A percentile compares a stretch with the other conserved stretches of the same genome.
Conservation (phyloP, 2,888 invertebrate genomes). For the Pseudanteris insignis region DNA sequence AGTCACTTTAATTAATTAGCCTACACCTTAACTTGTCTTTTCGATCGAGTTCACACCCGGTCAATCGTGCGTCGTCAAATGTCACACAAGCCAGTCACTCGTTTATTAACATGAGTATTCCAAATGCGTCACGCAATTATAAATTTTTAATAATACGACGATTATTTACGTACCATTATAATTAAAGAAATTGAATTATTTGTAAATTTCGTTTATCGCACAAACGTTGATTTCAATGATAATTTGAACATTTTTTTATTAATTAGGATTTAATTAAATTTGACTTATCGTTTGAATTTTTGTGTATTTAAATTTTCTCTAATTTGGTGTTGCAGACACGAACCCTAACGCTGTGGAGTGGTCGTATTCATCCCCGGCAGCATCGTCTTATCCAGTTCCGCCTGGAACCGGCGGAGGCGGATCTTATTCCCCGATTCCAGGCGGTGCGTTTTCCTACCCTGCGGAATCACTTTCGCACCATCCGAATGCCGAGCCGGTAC, state of each 20-base stretch:
- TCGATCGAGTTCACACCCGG: conserved; percentile 20
- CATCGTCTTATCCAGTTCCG: conserved; percentile 61
- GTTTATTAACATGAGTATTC: conserved; percentile 14
- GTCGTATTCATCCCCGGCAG: conserved; percentile 57
- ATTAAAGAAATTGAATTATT: too few relatives aligned
- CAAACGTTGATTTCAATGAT: neutral
- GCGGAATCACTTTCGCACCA: conserved; percentile 64
- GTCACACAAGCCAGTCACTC: conserved; percentile 32
- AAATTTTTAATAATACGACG: conserved; percentile 19
- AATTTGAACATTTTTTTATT: too few relatives aligned
- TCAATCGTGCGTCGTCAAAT: conserved; percentile 28
- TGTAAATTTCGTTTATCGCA: conserved; percentile 6
- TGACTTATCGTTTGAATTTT: too few relatives aligned
- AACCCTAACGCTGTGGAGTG: conserved; percentile 59
- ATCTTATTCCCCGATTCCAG: conserved; percentile 64
- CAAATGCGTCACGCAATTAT: conserved; percentile 13
- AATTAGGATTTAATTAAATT: too few relatives aligned
- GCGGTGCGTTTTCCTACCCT: conserved; percentile 65
- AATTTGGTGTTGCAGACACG: conserved; percentile 57
- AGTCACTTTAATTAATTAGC: conserved; percentile 51
- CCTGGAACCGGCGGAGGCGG: conserved; percentile 57
- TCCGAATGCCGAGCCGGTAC: conserved; percentile 64
- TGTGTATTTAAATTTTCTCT: too few relatives aligned
- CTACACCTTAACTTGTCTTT: conserved; percentile 47
- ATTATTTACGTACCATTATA: neutral